A percentile compares a stretch with the other conserved stretches of the same genome.
These are phyloP conservation scores for Drosophila littoralis DNA, from an alignment of 1,140 invertebrate genomes.

Conservation along the genomic window DNA sequence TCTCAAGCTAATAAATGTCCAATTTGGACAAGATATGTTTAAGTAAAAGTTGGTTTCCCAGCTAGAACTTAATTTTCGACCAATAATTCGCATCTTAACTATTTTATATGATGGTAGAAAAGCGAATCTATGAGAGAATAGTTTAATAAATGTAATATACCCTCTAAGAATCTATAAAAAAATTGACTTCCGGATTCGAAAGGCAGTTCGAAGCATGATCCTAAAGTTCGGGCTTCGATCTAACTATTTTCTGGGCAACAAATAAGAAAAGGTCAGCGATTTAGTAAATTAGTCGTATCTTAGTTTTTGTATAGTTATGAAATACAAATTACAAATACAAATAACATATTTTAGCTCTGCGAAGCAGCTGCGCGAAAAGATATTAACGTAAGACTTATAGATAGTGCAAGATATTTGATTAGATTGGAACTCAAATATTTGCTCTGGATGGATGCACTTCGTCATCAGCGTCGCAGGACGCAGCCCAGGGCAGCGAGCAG, in stretches of 20 bases:
- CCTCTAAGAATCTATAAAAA: too few species aligned
- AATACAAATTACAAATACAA: conserved; percentile 9
- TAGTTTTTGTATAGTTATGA: not conserved
- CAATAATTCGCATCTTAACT: too few species aligned
- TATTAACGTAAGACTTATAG: not conserved
- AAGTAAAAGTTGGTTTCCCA: too few species aligned
- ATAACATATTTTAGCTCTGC: conserved; percentile 29
- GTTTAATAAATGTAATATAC: too few species aligned
- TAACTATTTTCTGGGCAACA: not conserved
- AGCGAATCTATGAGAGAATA: too few species aligned
- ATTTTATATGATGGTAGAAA: too few species aligned
- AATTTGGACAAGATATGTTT: too few species aligned
- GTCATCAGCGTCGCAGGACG: conserved; percentile 43
- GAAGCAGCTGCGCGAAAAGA: not conserved
- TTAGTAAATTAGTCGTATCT: conserved; percentile 1
- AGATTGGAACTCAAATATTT: not conserved
- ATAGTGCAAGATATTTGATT: conserved; percentile 6
- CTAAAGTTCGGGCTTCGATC: too few species aligned
- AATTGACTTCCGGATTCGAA: too few species aligned
- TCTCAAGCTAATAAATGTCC: too few species aligned
- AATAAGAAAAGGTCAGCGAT: not conserved
- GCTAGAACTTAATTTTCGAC: too few species aligned
- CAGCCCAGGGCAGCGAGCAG: conserved; percentile 15
- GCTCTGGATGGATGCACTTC: not conserved
- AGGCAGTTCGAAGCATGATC: too few species aligned